Percentiles rank a stretch among this genome's conserved stretches.
phyloP scores from a whole-genome alignment of 2,113 vertebrate species.

The Raja brachyura region DNA sequence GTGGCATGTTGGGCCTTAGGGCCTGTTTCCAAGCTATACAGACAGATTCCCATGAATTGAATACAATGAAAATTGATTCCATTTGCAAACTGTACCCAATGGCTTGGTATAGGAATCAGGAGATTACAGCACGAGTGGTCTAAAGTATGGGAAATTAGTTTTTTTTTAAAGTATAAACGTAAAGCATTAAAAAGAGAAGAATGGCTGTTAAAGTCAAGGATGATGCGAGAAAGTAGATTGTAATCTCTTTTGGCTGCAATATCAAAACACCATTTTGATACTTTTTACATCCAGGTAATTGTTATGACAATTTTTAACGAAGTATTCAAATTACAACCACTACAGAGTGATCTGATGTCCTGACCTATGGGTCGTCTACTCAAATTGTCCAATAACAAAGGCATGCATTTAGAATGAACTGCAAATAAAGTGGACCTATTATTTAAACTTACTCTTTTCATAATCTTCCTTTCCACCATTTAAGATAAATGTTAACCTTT shows the following conservation, averaged over 20 bases:
- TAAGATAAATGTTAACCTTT: neutral
- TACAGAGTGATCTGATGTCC: neutral
- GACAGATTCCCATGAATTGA: neutral
- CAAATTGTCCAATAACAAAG: neutral
- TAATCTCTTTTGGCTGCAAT: neutral
- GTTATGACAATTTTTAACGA: neutral
- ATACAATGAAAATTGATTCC: neutral
- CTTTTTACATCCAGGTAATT: neutral
- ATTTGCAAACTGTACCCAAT: neutral
- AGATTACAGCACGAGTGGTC: neutral
- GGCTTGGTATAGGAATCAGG: neutral
- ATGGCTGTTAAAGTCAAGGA: too few species aligned
- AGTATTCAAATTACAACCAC: neutral
- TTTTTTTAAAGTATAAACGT: too few species aligned
- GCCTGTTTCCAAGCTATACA: too few species aligned
- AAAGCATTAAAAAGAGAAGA: too few species aligned
- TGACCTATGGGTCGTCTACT: neutral
- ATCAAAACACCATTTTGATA: neutral
- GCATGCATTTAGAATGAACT: neutral
- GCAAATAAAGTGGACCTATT: neutral
- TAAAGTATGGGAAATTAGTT: neutral
- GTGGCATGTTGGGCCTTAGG: too few species aligned
- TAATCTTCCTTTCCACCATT: neutral
- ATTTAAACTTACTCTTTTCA: neutral
- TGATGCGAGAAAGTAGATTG: too few species aligned